Base-by-base conservation (phyloP, 2,113 vertebrate genomes). In the Brachyistius frenatus region DNA sequence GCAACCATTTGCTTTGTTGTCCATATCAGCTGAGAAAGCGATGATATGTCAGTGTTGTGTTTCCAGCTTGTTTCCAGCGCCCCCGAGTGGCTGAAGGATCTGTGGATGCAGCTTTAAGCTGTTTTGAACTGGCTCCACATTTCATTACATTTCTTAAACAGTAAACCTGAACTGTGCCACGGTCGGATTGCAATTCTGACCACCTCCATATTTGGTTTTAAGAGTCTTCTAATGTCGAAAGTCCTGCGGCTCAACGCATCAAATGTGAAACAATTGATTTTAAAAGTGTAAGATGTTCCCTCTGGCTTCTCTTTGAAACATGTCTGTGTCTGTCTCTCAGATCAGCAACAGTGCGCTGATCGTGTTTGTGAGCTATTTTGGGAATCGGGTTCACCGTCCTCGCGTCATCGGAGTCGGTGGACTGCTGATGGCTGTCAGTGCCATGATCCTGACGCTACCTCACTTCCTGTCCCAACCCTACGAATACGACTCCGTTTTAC, bases 351-450 rank as follows among this genome's bases (percentile, higher is more conserved):
- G 96, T 8, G 76, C 94, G 61, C 95, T 99, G 85, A 99, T 99
- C 72, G 95, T 97, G 87, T 99, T 99, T 0, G 94, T 99, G 83
- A 99, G 98, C 94, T 99, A 99, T 92, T 96, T 99, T 0, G 98
- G 98, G 66, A 96, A 94, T 66, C 93, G 97, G 0, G 95, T 99
- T 3, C 96, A 99, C 88, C 96, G 98, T 5, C 98, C 98, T 0
- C 93, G 96, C 1, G 7, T 96, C 30, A 99, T 99, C 0, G 98
- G 97, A 1, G 0, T 95, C 0, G 97, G 98, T 0, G 97, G 97
- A 3, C 88, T 99, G 30, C 91, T 99, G 78, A 96, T 99, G 92
- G 95, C 96, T 0, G 63, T 95, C 35, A 98, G 97, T 0, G 96
- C 97, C 0, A 90, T 97, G 79, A 84, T 99, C 63, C 94, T 99